These are phyloP conservation scores for Drosophila tsacasi DNA, from an alignment of 1,140 invertebrate genomes.

Conservation along the genomic window DNA sequence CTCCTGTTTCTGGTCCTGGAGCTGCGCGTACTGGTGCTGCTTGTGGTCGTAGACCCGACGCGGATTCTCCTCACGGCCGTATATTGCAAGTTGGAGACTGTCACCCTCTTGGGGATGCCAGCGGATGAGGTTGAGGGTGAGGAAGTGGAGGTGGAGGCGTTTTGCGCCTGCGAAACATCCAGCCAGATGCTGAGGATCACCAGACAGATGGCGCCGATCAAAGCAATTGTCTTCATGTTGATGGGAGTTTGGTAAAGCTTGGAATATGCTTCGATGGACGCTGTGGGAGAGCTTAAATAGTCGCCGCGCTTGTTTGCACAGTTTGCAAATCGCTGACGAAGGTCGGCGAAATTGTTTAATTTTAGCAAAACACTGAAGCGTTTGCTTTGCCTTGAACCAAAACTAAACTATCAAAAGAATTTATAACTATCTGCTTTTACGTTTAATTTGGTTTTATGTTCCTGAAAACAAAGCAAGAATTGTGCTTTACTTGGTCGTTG, in stretches of 20 bases:
- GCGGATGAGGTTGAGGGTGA: too few species aligned
- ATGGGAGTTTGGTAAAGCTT: slow-evolving; percentile 19
- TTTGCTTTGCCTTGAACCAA: slow-evolving; percentile 43
- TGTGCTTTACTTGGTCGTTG: slow-evolving; percentile 41
- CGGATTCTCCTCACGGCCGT: slow-evolving; percentile 25
- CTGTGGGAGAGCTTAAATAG: slow-evolving; percentile 42
- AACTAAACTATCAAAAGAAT: slow-evolving; percentile 21
- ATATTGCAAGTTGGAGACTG: slow-evolving; percentile 33
- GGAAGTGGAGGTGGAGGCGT: too few species aligned
- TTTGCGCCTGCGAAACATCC: slow-evolving; percentile 9
- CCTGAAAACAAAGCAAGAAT: slow-evolving; percentile 4
- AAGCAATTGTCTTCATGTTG: slow-evolving; percentile 43
- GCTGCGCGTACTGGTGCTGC: slow-evolving; percentile 29
- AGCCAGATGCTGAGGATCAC: slow-evolving; percentile 21
- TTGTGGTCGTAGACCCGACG: slow-evolving; percentile 11
- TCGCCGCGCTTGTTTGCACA: slow-evolving; percentile 45
- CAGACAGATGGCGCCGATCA: slow-evolving; percentile 9
- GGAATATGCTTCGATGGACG: slow-evolving; percentile 25
- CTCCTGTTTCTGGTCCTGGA: not conserved
- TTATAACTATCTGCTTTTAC: slow-evolving; percentile 21
- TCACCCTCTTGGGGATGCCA: slow-evolving; percentile 7
- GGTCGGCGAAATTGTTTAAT: slow-evolving; percentile 18
- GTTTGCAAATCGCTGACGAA: slow-evolving; percentile 49
- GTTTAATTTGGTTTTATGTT: slow-evolving; percentile 36
- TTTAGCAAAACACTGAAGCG: slow-evolving; percentile 21